Base-by-base conservation (phyloP, 2,888 invertebrate species). In the Campopleginae sp. region DNA sequence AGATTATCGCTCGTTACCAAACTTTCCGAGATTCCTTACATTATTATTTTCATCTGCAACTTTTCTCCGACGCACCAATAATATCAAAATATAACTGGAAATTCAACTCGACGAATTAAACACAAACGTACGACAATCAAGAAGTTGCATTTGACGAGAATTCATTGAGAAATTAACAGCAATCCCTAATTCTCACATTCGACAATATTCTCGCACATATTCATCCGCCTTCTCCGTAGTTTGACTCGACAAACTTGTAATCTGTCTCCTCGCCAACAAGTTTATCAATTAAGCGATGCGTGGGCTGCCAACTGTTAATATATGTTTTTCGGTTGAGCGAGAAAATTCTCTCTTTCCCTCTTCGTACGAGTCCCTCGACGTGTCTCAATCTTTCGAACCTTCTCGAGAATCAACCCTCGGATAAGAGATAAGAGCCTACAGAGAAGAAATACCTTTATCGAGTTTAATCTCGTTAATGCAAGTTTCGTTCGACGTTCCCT, bases 381-480 rank as follows among this genome's bases (percentile, higher is more conserved):
- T 44, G 14, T 31, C 8, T 31, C 44, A 33, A n/a, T 23, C 58
- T 23, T 78, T 31, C 42, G 54, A 72, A 65, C 33, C 51, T 23
- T 38, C 68, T 77, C 48, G 42, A 68, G 66, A 78, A 74, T 75
- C 74, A 33, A 44, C 66, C 23, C 42, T 38, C 74, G 65, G 66
- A 84, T 80, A 72, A 84, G 71, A 80, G 71, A 80, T 76, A 76
- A 71, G 71, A 58, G 27, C 54, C n/a, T n/a, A 65, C 58, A 54
- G 65, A 68, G 75, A 54, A 77, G 63, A 84, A 68, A 76, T 80
- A 66, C 72, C 66, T 77, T 84, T 78, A 85, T 85, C 81, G 78
- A 85, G 78, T 85, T 81, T 78, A 78, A 85, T 78, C 84, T 58
- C 51, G 70, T 76, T 75, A 80, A 84, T 77, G 68, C 51, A 23